These are phyloP conservation scores for Hippopotamyrus pictus DNA, from an alignment of 2,797 vertebrate genomes.

Conservation along the genomic window DNA sequence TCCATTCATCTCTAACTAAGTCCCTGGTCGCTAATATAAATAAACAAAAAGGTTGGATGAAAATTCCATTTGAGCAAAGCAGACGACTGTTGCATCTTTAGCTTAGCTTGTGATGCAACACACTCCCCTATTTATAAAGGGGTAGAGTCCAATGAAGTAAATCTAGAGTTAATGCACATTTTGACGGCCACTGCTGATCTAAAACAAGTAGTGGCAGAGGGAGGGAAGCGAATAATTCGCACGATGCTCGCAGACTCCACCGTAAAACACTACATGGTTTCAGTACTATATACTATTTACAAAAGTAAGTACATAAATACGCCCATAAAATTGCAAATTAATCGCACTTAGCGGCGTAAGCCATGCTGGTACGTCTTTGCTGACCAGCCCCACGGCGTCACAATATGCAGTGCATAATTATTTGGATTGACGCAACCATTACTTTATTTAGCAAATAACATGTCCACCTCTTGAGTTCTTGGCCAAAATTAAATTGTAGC, in stretches of 20 bases:
- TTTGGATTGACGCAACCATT: background rate
- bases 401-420: background rate
- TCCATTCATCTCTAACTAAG: background rate
- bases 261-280: background rate
- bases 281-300: background rate
- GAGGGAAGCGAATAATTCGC: background rate
- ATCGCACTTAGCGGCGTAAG: background rate
- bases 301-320: background rate
- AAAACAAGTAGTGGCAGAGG: background rate
- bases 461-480: background rate
- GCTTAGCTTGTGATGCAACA: background rate
- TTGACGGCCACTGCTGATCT: background rate
- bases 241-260: background rate
- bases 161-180: background rate
- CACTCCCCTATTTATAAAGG: background rate
- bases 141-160: background rate
- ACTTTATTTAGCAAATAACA: background rate
- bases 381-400: background rate
- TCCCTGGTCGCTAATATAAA: background rate
- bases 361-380: background rate
- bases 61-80: background rate
- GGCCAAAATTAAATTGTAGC: background rate
- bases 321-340: background rate
- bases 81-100: background rate
- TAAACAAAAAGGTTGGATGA: background rate